Evolutionary conservation across 1,140 invertebrate species (phyloP), one percentile per base, ranked within the genome.

Genomic region (Drosophila simulans): DNA sequence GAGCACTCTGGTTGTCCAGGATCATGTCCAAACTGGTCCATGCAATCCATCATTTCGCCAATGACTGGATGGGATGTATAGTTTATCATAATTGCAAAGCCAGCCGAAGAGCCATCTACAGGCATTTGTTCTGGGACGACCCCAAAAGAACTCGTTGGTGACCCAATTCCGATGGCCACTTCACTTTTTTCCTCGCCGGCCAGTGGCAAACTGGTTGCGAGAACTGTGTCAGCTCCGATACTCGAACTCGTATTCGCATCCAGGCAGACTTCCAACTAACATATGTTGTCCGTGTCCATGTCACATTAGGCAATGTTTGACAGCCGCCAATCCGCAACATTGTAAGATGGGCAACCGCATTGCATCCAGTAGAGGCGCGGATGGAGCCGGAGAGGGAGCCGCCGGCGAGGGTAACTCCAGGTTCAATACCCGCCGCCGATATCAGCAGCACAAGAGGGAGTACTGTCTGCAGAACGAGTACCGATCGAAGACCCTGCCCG

Each of bases 221-320:
- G 55, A 58, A 56, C 22, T 62, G 70, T 80, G 69, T 84, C 72
- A 71, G 54, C 34, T 54, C 48, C 46, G 37, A 64, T 39, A 37
- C 54, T 27, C 31, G 42, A 31, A 31, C 31, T 49, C 27, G 48
- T 11, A 31, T 3, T 31, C 17, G 58, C 53, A 51, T 55, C 40
- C 65, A 43, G 12, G 39, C 37, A 34, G 27, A 22, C 37, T 35
- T 60, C 27, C 25, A 7, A 45, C 75, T 82, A 77, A 84, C 59
- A 64, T 58, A n/a, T 56, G 49, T 56, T 53, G 42, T 60, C 34
- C 52, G 20, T 78, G 74, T 73, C 52, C 48, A 48, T 83, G 70
- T 82, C 79, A 57, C 48, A 79, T 86, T 83, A 86, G 83, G 83
- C 83, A 57, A 86, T 86, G 83, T 57, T 52, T 79, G 84, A 88